Evolutionary conservation across 2,113 vertebrate species (phyloP).

Genomic region (Mustelus asterias): DNA sequence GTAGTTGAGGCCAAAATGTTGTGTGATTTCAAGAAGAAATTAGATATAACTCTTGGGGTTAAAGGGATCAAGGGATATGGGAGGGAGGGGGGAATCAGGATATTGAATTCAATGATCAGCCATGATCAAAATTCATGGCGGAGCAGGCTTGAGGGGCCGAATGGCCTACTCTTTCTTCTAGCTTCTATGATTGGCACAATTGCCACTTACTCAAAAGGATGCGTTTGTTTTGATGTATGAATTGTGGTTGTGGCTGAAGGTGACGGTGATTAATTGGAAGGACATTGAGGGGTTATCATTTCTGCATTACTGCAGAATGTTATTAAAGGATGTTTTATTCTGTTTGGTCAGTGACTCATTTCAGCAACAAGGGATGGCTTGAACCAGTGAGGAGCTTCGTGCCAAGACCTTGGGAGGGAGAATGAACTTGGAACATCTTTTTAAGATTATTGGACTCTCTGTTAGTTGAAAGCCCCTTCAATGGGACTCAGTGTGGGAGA

Average conservation of each 20-base stretch:
- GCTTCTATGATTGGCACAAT: background rate
- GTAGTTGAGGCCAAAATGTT: too few species aligned
- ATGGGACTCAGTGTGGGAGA: background rate
- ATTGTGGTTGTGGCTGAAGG: background rate
- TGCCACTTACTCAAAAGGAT: background rate
- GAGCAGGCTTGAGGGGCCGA: too few species aligned
- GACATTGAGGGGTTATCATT: too few species aligned
- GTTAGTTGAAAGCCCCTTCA: background rate
- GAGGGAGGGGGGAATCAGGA: too few species aligned
- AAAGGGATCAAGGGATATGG: too few species aligned
- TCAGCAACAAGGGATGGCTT: background rate
- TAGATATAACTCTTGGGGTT: too few species aligned
- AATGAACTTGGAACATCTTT: background rate
- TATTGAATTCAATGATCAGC: too few species aligned
- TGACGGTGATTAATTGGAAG: too few species aligned
- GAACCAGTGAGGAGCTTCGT: background rate
- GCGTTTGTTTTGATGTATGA: background rate
- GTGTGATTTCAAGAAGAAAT: too few species aligned
- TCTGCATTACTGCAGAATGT: background rate
- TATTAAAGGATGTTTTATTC: background rate
- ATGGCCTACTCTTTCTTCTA: too few species aligned
- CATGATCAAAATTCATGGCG: too few species aligned
- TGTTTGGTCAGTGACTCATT: background rate
- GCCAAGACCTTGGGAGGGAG: background rate
- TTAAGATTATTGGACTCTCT: background rate